These are phyloP conservation scores for Tachysurus vachellii DNA, from an alignment of 2,113 vertebrate species.

Conservation along the genomic window DNA sequence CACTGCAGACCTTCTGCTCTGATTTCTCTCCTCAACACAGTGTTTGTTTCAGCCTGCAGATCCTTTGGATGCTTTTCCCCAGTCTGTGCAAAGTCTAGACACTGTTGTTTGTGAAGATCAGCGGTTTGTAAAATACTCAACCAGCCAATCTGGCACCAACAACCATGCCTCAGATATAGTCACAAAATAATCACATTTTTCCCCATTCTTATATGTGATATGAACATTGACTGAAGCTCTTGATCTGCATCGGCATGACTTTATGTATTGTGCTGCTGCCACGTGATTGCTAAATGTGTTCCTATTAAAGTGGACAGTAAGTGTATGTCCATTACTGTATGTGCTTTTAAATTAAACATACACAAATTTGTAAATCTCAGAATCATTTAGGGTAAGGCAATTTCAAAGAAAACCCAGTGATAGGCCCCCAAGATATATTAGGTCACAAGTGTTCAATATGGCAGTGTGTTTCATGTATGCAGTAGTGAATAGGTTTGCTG, in stretches of 20 bases:
- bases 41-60: no score
- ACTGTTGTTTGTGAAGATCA: neutral
- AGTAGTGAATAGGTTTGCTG: neutral
- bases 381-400: neutral
- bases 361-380: neutral
- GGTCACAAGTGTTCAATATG: neutral
- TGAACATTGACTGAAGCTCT: neutral
- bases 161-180: neutral
- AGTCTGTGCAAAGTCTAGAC: neutral
- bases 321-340: neutral
- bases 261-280: neutral
- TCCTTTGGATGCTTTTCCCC: no score
- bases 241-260: neutral
- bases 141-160: neutral
- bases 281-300: neutral
- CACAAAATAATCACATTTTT: neutral
- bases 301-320: neutral
- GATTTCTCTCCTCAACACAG: no score
- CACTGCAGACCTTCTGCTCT: neutral
- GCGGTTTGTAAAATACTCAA: neutral
- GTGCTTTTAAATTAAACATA: neutral
- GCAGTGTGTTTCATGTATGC: neutral
- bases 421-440: neutral
- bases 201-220: neutral
- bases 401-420: neutral